Conservation (phyloP, 2,888 invertebrate genomes). For the Osmoderma eremita region DNA sequence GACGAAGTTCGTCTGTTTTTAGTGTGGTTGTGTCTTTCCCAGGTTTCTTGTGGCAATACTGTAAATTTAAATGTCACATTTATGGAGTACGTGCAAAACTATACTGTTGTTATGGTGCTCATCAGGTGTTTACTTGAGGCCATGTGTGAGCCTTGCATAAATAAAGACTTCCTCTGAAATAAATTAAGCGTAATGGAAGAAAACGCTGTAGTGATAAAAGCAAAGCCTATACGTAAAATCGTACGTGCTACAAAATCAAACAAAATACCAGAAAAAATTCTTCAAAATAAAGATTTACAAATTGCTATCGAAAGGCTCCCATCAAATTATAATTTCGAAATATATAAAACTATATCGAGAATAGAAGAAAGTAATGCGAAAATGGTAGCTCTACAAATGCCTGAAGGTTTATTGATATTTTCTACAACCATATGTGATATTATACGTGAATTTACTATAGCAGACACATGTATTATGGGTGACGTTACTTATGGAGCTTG, state of each 20-base stretch:
- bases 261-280: slow-evolving; percentile 83
- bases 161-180: background rate
- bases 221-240: slow-evolving; percentile 82
- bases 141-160: background rate
- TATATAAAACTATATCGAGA: slow-evolving; percentile 97
- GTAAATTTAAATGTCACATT: slow-evolving; percentile 9
- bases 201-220: slow-evolving; percentile 75
- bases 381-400: slow-evolving; percentile 95
- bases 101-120: slow-evolving; percentile 37
- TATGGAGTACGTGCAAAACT: slow-evolving; percentile 40
- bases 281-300: slow-evolving; percentile 78
- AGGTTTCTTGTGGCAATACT: background rate
- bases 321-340: slow-evolving; percentile 96
- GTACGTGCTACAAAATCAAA: slow-evolving; percentile 81
- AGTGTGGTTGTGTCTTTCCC: no score
- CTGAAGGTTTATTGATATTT: slow-evolving; percentile 94
- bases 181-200: slow-evolving; percentile 49
- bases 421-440: slow-evolving; percentile 94
- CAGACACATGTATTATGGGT: slow-evolving; percentile 92
- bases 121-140: slow-evolving; percentile 12
- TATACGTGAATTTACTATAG: slow-evolving; percentile 84
- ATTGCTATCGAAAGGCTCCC: slow-evolving; percentile 82
- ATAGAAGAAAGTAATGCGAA: slow-evolving; percentile 85
- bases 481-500: slow-evolving; percentile 99
- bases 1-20: no score